Evolutionary conservation across 2,888 invertebrate genomes (phyloP).

Genomic region (Nemotelus pantherinus): DNA sequence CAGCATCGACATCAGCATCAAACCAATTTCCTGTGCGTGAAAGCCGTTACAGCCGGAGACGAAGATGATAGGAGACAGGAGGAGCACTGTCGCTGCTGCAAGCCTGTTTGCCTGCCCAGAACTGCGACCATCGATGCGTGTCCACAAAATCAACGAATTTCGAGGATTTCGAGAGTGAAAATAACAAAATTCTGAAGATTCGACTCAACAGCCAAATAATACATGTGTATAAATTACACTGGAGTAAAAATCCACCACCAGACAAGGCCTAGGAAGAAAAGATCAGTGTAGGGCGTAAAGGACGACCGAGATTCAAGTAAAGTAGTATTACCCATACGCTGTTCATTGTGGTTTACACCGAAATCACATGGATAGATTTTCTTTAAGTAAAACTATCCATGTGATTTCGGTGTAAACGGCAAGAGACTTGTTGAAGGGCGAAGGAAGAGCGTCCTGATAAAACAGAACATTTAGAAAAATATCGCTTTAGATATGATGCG

Average conservation of each 20-base stretch:
- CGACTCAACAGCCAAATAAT: slow-evolving; percentile 19
- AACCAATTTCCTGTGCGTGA: not conserved
- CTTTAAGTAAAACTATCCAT: not conserved
- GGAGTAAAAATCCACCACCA: not conserved
- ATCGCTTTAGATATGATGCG: slow-evolving; percentile 29
- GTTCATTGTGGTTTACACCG: not conserved
- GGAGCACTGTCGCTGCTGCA: not conserved
- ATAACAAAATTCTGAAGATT: not conserved
- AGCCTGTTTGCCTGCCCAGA: not conserved
- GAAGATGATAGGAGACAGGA: slow-evolving; percentile 15
- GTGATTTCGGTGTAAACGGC: slow-evolving; percentile 31
- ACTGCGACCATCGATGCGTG: not conserved
- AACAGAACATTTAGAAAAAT: slow-evolving; percentile 2
- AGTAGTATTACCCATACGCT: not conserved
- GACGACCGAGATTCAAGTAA: not conserved
- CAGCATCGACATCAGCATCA: slow-evolving; percentile 17
- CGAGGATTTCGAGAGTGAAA: slow-evolving; percentile 16
- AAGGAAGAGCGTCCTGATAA: not conserved
- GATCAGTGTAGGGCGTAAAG: slow-evolving; percentile 13
- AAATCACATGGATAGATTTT: not conserved
- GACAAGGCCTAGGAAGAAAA: slow-evolving; percentile 32
- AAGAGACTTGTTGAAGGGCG: not conserved
- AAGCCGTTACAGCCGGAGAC: slow-evolving; percentile 5
- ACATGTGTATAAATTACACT: not conserved
- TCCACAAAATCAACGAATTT: slow-evolving; percentile 25